Conservation (phyloP, 1,140 invertebrate genomes). For the Panagrolaimus sp. region DNA sequence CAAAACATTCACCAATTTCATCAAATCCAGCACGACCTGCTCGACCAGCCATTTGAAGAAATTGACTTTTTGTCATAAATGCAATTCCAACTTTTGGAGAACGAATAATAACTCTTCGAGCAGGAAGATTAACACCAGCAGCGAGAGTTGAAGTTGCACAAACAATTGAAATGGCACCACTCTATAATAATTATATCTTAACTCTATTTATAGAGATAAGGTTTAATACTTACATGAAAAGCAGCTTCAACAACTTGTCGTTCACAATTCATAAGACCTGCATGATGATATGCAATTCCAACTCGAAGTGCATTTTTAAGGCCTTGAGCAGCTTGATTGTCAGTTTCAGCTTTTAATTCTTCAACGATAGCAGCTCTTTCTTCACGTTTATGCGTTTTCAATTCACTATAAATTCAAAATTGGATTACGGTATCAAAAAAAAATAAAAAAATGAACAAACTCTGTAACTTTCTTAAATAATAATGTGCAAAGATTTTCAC, state of each 20-base stretch:
- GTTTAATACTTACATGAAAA: conserved; percentile 6
- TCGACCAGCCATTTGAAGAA: conserved; percentile 89
- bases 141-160: conserved; percentile 92
- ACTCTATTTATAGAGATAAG: not conserved
- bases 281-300: conserved; percentile 84
- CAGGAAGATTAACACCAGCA: conserved; percentile 91
- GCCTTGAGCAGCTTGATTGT: conserved; percentile 62
- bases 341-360: conserved; percentile 61
- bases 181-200: conserved; percentile 42
- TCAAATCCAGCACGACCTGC: conserved; percentile 76
- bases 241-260: conserved; percentile 14
- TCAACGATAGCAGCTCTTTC: conserved; percentile 34
- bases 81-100: conserved; percentile 74
- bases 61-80: conserved; percentile 73
- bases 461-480: conserved; percentile 42
- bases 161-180: conserved; percentile 75
- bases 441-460: conserved; percentile 31
- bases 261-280: conserved; percentile 67
- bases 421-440: not conserved
- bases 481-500: conserved; percentile 73
- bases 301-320: conserved; percentile 68
- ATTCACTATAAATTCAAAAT: conserved; percentile 23
- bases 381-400: conserved; percentile 29
- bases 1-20: conserved; percentile 70
- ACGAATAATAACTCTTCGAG: conserved; percentile 78